Conservation (phyloP, 2,888 invertebrate species). For the Cybosia mesomella region DNA sequence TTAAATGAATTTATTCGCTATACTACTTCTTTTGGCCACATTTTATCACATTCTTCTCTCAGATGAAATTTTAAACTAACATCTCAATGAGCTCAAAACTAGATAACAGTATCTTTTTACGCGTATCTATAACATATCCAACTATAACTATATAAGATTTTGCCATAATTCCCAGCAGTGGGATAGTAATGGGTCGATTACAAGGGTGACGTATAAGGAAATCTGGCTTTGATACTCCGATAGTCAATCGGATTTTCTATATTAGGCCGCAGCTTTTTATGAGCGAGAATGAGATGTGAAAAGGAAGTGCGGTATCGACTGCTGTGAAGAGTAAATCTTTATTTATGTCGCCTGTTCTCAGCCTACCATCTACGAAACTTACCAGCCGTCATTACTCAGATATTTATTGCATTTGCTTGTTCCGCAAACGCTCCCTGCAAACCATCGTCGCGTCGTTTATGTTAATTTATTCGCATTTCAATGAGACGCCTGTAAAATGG, state of each 20-base stretch:
- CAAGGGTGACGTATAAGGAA: not conserved
- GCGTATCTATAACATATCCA: not conserved
- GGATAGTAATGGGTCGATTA: not conserved
- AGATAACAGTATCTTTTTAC: not conserved
- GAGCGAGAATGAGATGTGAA: slow-evolving; percentile 29
- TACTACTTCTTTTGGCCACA: not conserved
- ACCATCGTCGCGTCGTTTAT: slow-evolving; percentile 71
- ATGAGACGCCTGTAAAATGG: slow-evolving; percentile 74
- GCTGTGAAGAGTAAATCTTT: slow-evolving; percentile 65
- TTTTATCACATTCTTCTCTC: not conserved
- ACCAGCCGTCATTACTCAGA: slow-evolving; percentile 66
- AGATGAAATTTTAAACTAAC: not conserved
- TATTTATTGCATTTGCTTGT: slow-evolving; percentile 73
- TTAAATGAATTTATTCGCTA: not conserved
- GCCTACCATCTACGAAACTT: slow-evolving; percentile 62
- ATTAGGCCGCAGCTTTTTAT: slow-evolving; percentile 35
- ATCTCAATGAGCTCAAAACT: not conserved
- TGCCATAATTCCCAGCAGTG: slow-evolving; percentile 17
- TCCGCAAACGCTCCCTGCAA: slow-evolving; percentile 61
- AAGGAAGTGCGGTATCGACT: slow-evolving; percentile 32
- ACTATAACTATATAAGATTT: not conserved
- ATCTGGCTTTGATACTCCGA: slow-evolving; percentile 30
- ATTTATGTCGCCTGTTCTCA: slow-evolving; percentile 58
- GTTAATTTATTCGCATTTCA: slow-evolving; percentile 83
- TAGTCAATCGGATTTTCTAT: slow-evolving; percentile 29